These are phyloP conservation scores for Chaitophorus viminalis DNA, from an alignment of 2,888 invertebrate species.

Conservation along the genomic window DNA sequence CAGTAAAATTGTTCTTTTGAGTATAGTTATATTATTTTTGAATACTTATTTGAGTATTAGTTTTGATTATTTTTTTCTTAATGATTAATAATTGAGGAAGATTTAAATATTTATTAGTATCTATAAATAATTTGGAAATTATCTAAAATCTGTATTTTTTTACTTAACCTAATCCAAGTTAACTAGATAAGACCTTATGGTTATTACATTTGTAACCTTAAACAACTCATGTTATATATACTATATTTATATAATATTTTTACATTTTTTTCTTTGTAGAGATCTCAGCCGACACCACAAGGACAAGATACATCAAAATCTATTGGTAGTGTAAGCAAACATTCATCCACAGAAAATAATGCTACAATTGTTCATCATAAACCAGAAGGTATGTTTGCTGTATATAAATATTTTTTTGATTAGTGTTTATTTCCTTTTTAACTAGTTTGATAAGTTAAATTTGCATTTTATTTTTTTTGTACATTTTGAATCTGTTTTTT, in stretches of 20 bases:
- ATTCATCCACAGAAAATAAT: slow-evolving; percentile 51
- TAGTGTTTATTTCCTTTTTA: slow-evolving; percentile 35
- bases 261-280: slow-evolving; percentile 15
- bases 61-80: too few species aligned
- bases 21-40: too few species aligned
- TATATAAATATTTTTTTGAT: slow-evolving; percentile 20
- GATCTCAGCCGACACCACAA: slow-evolving; percentile 57
- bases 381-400: slow-evolving; percentile 44
- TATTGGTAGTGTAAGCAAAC: slow-evolving; percentile 45
- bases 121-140: too few species aligned
- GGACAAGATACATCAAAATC: slow-evolving; percentile 53
- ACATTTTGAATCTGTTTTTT: slow-evolving; percentile 45
- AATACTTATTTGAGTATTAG: too few species aligned
- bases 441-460: slow-evolving; percentile 42
- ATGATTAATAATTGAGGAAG: too few species aligned
- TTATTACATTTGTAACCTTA: neutral
- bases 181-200: neutral
- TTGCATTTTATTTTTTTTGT: slow-evolving; percentile 23
- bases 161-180: too few species aligned
- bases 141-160: too few species aligned
- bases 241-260: neutral
- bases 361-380: slow-evolving; percentile 42
- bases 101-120: too few species aligned
- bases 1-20: too few species aligned
- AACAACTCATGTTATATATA: neutral